Conservation (phyloP, 2,888 invertebrate species). For the Horisme vitalbata region DNA sequence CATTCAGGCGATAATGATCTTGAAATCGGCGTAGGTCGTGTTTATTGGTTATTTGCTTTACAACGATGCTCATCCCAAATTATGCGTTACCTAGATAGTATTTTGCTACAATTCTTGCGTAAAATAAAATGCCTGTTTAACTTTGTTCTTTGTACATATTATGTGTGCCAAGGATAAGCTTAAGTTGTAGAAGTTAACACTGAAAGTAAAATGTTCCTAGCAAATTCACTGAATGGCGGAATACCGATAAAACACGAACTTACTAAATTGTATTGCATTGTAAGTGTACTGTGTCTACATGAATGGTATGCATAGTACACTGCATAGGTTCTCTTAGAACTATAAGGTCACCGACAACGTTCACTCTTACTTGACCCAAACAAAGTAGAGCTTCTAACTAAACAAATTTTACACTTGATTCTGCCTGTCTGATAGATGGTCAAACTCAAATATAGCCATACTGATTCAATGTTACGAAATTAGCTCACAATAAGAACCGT, state of each 20-base stretch:
- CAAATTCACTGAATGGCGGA: slow-evolving; percentile 31
- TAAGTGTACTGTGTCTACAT: slow-evolving; percentile 2
- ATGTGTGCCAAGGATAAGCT: slow-evolving; percentile 38
- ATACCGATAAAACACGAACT: slow-evolving; percentile 34
- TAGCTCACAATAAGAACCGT: slow-evolving; percentile 8
- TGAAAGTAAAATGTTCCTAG: slow-evolving; percentile 37
- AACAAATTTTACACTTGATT: slow-evolving; percentile 30
- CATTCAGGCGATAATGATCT: slow-evolving; percentile 72
- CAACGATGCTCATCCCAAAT: slow-evolving; percentile 43
- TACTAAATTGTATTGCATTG: slow-evolving; percentile 27
- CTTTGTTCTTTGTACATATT: slow-evolving; percentile 25
- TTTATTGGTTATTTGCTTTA: slow-evolving; percentile 60
- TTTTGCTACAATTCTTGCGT: slow-evolving; percentile 32
- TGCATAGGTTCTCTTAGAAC: slow-evolving; percentile 8
- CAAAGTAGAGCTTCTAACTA: too few relatives aligned
- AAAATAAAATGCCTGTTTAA: slow-evolving; percentile 31
- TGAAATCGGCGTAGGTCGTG: slow-evolving; percentile 72
- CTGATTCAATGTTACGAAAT: slow-evolving; percentile 24
- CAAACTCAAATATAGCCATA: slow-evolving; percentile 29
- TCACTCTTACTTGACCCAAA: slow-evolving; percentile 20
- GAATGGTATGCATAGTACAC: neutral
- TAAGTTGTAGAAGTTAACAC: slow-evolving; percentile 13
- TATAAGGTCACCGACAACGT: slow-evolving; percentile 18
- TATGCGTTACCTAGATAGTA: slow-evolving; percentile 32
- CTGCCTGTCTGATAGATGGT: slow-evolving; percentile 22